phyloP scores from a whole-genome alignment of 2,888 invertebrate genomes.

The Ypsolopha sequella region DNA sequence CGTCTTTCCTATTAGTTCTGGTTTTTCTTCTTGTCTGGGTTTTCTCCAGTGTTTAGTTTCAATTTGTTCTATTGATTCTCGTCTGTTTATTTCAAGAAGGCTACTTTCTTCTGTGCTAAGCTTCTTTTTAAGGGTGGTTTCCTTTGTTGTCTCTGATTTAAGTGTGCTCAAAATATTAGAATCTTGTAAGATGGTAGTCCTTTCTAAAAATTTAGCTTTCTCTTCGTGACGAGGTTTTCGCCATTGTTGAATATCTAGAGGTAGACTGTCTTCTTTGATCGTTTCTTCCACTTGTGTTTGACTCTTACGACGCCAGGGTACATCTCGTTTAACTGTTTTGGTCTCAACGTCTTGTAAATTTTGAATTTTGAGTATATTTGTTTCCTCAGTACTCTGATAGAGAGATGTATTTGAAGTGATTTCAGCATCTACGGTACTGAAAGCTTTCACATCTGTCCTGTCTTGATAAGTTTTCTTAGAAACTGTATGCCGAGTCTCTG shows the following conservation, averaged over 20 bases:
- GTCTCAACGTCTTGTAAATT: constrained; percentile 37
- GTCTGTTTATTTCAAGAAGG: constrained; percentile 4
- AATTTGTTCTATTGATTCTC: constrained; percentile 8
- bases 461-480: constrained; percentile 32
- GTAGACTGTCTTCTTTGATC: background rate
- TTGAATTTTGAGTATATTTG: constrained; percentile 42
- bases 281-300: constrained; percentile 11
- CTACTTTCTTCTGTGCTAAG: constrained; percentile 6
- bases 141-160: no score
- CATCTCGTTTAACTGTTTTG: constrained; percentile 24
- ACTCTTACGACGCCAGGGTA: constrained; percentile 47
- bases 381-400: constrained; percentile 50
- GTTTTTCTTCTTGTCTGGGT: constrained; percentile 16
- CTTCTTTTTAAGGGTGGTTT: constrained; percentile 1
- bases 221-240: constrained; percentile 5
- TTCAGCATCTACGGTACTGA: constrained; percentile 20
- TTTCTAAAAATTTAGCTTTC: constrained; percentile 10
- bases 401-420: constrained; percentile 22
- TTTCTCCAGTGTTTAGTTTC: constrained; percentile 34
- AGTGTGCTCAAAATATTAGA: constrained; percentile 14
- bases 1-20: constrained; percentile 17
- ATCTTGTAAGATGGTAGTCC: constrained; percentile 16
- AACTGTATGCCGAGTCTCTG: constrained; percentile 39
- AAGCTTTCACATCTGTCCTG: constrained; percentile 27
- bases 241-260: constrained; percentile 8